A percentile compares a stretch with the other conserved stretches of the same genome.
Evolutionary conservation across 1,140 invertebrate genomes (phyloP).

Genomic region (Eueides isabella): DNA sequence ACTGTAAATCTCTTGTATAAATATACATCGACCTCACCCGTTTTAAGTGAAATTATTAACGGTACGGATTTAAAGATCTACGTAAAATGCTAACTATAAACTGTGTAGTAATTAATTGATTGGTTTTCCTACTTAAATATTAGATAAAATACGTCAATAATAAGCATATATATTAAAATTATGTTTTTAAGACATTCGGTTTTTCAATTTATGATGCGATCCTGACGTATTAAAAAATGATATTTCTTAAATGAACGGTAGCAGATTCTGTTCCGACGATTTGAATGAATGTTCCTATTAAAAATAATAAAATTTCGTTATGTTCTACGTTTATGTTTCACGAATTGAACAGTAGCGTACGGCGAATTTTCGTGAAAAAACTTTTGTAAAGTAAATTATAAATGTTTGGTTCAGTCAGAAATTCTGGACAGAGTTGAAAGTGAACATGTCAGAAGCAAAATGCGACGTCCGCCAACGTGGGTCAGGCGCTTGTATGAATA

Average conservation of each 20-base stretch:
- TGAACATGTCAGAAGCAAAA: not conserved
- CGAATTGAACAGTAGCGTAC: not conserved
- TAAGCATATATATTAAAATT: too few relatives aligned
- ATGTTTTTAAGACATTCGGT: too few relatives aligned
- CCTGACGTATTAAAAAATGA: too few relatives aligned
- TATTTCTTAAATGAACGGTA: too few relatives aligned
- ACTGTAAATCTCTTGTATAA: not conserved
- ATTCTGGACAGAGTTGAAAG: conserved; percentile 1
- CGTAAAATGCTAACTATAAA: not conserved
- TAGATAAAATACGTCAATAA: too few relatives aligned
- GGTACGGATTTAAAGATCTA: not conserved
- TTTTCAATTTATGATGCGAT: too few relatives aligned
- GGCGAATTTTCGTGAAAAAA: not conserved
- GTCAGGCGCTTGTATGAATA: conserved; percentile 5
- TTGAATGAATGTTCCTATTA: not conserved
- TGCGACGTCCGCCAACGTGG: conserved; percentile 1
- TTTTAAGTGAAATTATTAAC: not conserved
- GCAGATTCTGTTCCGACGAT: too few relatives aligned
- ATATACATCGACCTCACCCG: not conserved
- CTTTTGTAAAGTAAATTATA: not conserved
- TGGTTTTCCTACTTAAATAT: too few relatives aligned
- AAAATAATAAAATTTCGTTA: not conserved
- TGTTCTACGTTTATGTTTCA: not conserved
- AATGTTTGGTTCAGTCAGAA: not conserved
- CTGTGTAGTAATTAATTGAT: too few relatives aligned